Conservation (phyloP, 2,888 invertebrate genomes). For the Microctonus brassicae region DNA sequence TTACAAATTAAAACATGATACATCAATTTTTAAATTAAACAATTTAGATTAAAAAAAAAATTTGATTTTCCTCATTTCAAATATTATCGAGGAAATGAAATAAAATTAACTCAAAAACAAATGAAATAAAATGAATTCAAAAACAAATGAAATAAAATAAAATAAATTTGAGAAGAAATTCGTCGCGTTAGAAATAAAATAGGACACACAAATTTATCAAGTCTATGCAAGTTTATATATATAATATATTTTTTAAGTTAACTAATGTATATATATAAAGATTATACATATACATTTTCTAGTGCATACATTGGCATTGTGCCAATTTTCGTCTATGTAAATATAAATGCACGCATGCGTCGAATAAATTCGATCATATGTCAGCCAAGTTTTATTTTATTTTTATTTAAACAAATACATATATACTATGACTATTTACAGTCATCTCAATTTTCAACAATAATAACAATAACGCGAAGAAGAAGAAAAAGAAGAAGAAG, state of each 20-base stretch:
- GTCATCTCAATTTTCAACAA: background rate
- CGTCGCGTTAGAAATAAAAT: slow-evolving; percentile 38
- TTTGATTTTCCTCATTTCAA: no score
- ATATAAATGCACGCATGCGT: slow-evolving; percentile 53
- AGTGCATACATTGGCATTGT: slow-evolving; percentile 44
- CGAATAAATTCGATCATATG: slow-evolving; percentile 14
- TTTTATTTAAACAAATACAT: no score
- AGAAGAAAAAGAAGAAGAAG: no score
- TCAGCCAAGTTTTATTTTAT: background rate
- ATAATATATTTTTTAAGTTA: background rate
- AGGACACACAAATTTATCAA: slow-evolving; percentile 38
- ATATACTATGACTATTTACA: background rate
- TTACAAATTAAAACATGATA: no score
- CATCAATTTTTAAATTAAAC: no score
- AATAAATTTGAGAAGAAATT: slow-evolving; percentile 16
- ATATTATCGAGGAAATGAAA: no score
- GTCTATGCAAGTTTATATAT: background rate
- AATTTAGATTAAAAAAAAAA: no score
- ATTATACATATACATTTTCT: background rate
- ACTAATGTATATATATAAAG: background rate
- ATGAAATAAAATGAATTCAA: slow-evolving; percentile 4
- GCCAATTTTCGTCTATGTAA: slow-evolving; percentile 57
- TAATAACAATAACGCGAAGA: no score
- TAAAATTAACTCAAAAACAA: slow-evolving; percentile 2
- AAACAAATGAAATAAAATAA: no score